Evolutionary conservation across 2,113 vertebrate species (phyloP), one percentile per base, ranked within the genome.

Genomic region (Pachypanchax playfairii): DNA sequence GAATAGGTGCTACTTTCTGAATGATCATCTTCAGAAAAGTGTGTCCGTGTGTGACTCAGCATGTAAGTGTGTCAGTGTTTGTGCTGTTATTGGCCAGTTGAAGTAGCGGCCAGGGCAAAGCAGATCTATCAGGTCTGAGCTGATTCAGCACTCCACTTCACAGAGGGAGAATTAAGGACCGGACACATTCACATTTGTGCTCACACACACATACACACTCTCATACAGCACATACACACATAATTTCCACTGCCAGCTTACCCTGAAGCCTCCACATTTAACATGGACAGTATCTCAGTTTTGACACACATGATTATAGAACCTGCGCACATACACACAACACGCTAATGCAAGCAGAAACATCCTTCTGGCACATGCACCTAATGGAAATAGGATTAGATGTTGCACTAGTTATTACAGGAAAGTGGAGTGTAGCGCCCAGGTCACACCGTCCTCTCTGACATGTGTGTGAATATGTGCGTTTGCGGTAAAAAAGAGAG

Each of bases 361-460:
- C 39, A 13, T 15, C 17, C 35, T 48, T 58, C 56, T 62, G 57
- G 35, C 65, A 31, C 52, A 56, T 2, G 65, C 65, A 48, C 72
- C 35, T 79, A 84, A 85, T 82, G 82, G 76, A 87, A 87, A 85
- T 68, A 64, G 76, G 80, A 88, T 87, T 84, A 81, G 80, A 84
- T 79, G 78, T 73, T 70, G 76, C 72, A 56, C 29, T 39, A 71
- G 74, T 86, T 88, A 86, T 86, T 85, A 84, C 64, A 77, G 82
- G 67, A 85, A 79, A 84, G 83, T 85, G 80, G 75, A 72, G 55
- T 77, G 80, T 75, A 66, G 69, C 53, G 64, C 57, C 70, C 33
- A 71, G 85, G 80, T 84, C 78, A 57, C 73, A 58, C 55, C 59
- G 81, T 80, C 83, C 83, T 83, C 46, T 51, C 20, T 61, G 67